Base-by-base conservation (phyloP, 2,888 invertebrate species). In the Dorcus parallelipipedus region DNA sequence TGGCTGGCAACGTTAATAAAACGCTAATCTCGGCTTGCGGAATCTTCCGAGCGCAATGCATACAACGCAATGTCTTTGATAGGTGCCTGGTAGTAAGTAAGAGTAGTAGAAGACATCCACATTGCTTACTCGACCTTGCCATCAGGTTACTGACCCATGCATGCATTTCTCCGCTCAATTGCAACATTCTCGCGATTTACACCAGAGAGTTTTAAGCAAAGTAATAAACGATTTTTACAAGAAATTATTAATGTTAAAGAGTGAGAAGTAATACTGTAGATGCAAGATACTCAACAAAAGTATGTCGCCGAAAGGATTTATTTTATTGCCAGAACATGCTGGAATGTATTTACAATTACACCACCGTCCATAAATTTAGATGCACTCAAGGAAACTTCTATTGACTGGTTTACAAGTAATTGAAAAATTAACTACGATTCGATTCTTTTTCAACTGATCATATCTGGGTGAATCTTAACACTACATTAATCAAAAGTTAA, bases 101-200 rank as follows among this genome's bases (percentile, higher is more conserved):
- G 10, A 42, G 14, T 42, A 17, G 42, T 42, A n/a, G 42, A 33
- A 43, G 45, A 50, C 52, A 56, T 52, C 56, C 39, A 10, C 39
- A 14, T 40, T 45, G 56, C 38, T 26, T n/a, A 43, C 40, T 56
- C 56, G 56, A 47, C 56, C 56, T 56, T 56, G 56, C 56, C 52
- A 23, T 47, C 50, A 47, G 56, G 56, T 56, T 56, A 56, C 47
- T 56, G 56, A 56, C 56, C 56, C 40, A 56, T 43, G 52, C 38
- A 20, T 20, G 42, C n/a, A 33, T 17, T 17, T 49, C 38, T 38
- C 45, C 26, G 14, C 39, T 39, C 56, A 10, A 56, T 38, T 40
- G 23, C 33, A 20, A 33, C 8, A 33, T 38, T 49, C 38, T 49
- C 50, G 26, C 17, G 14, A 17, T 42, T 42, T 14, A 42, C 42